Evolutionary conservation across 1,140 invertebrate genomes (phyloP).

Genomic region (Aphidius gifuensis): DNA sequence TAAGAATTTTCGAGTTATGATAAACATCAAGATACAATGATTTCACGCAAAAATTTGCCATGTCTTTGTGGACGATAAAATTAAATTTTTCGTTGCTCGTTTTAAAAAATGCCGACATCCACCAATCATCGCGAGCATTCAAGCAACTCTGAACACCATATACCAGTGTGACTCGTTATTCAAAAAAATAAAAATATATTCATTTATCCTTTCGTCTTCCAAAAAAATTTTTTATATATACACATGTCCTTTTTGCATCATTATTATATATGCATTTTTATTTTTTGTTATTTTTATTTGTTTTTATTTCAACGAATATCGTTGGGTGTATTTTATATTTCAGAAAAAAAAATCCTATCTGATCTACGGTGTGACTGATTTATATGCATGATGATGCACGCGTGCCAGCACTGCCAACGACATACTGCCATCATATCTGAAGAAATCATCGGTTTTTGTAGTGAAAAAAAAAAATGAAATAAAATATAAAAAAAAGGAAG

Average conservation of each 20-base stretch:
- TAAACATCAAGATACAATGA: conserved; percentile 11
- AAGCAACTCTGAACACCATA: conserved; percentile 7
- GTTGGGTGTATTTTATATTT: conserved; percentile 52
- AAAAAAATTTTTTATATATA: too few species aligned
- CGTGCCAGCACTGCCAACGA: conserved; percentile 53
- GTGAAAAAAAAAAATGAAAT: neutral
- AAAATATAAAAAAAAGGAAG: conserved; percentile 7
- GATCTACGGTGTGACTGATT: conserved; percentile 49
- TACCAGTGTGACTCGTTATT: too few species aligned
- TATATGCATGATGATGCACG: conserved; percentile 54
- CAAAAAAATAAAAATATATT: too few species aligned
- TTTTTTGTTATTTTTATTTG: too few species aligned
- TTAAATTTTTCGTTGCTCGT: conserved; percentile 15
- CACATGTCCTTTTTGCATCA: too few species aligned
- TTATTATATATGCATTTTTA: too few species aligned
- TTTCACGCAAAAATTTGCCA: conserved; percentile 3
- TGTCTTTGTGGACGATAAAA: neutral
- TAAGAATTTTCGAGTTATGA: conserved; percentile 8
- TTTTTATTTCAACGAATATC: conserved; percentile 31
- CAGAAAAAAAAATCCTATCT: conserved; percentile 49
- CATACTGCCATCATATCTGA: conserved; percentile 45
- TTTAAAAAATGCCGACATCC: conserved; percentile 14
- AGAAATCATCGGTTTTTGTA: conserved; percentile 43
- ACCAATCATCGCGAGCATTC: conserved; percentile 28
- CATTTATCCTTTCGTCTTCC: too few species aligned